Evolutionary conservation across 2,113 vertebrate genomes (phyloP).

Genomic region (Fregetta grallaria): DNA sequence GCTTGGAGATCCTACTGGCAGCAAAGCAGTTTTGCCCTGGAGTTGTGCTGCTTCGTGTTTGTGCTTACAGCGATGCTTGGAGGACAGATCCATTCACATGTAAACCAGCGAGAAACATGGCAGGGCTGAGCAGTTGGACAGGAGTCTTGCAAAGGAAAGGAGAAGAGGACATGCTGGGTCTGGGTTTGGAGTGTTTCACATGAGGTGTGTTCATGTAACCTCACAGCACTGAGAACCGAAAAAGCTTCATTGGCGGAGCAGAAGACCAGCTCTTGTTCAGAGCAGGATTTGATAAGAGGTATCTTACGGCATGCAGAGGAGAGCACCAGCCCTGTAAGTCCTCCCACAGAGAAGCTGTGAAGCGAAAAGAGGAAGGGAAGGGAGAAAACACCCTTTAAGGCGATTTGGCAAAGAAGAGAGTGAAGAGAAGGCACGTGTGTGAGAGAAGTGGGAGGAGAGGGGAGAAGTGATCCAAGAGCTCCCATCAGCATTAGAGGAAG

Average conservation of each 20-base stretch:
- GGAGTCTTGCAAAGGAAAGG: not conserved
- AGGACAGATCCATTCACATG: not conserved
- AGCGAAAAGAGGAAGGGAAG: not conserved
- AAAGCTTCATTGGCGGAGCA: not conserved
- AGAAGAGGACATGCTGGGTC: not conserved
- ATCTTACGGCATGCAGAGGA: not conserved
- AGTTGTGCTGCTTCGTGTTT: not conserved
- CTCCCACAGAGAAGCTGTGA: constrained; percentile 22
- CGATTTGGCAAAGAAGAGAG: not conserved
- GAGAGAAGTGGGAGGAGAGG: constrained; percentile 3
- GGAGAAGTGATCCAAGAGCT: constrained; percentile 14
- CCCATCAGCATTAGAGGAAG: not conserved
- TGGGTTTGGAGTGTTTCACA: not conserved
- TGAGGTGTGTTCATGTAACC: not conserved
- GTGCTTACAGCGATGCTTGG: not conserved
- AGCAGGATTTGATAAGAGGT: not conserved
- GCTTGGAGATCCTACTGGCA: not conserved
- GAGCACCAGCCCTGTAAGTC: not conserved
- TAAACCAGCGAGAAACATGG: not conserved
- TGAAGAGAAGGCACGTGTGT: not conserved
- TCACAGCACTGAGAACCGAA: not conserved
- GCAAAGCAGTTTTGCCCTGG: not conserved
- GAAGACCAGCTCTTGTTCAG: not conserved
- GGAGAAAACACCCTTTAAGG: not conserved
- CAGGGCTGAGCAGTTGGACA: not conserved